phyloP scores from a whole-genome alignment of 2,797 vertebrate species.

The Ficedula albicollis region DNA sequence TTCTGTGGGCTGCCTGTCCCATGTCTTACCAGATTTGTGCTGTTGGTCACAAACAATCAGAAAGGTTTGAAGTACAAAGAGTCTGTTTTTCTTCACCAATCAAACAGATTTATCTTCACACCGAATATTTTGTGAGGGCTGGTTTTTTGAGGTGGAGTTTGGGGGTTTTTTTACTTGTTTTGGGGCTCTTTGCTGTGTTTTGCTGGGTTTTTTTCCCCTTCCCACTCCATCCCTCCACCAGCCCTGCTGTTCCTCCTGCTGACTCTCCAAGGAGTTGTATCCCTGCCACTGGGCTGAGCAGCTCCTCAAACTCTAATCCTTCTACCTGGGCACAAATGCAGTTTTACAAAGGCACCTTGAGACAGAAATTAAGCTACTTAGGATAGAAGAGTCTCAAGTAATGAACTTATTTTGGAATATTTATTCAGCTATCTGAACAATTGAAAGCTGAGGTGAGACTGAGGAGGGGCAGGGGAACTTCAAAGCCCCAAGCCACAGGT shows the following conservation, averaged over 20 bases:
- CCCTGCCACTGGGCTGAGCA: background rate
- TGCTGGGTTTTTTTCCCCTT: background rate
- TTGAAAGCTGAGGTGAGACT: constrained; percentile 28
- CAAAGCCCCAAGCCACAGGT: constrained; percentile 43
- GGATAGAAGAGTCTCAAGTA: background rate
- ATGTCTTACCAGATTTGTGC: background rate
- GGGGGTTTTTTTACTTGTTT: background rate
- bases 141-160: background rate
- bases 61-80: background rate
- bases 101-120: background rate
- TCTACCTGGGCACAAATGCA: background rate
- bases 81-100: background rate
- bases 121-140: background rate
- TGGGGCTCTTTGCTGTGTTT: background rate
- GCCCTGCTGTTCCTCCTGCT: background rate
- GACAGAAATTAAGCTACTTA: background rate
- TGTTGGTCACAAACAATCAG: background rate
- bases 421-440: background rate
- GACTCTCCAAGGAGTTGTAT: too few relatives aligned
- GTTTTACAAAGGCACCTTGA: background rate
- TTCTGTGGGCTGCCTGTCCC: background rate
- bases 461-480: constrained; percentile 36
- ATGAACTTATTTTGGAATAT: background rate
- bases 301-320: background rate
- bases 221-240: background rate